Percentiles rank a stretch among this genome's conserved stretches.
Evolutionary conservation across 2,888 invertebrate species (phyloP).

Genomic region (Sinodicranocentrus sp.): DNA sequence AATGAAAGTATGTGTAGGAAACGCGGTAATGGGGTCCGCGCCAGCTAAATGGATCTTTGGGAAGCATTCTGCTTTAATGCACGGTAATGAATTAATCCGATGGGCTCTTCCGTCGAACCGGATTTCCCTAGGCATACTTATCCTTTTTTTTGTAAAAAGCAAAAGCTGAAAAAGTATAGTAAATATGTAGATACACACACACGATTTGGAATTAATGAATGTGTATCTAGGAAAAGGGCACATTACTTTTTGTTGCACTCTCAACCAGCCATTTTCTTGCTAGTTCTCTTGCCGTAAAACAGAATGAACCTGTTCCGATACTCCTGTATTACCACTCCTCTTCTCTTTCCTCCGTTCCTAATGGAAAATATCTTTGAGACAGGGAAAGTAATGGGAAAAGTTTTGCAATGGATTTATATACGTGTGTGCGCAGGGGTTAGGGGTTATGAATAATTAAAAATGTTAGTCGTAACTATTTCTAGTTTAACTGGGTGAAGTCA

Average conservation of each 20-base stretch:
- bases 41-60: constrained; percentile 68
- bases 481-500: constrained; percentile 25
- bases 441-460: constrained; percentile 69
- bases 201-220: constrained; percentile 64
- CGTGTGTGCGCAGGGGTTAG: constrained; percentile 18
- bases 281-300: constrained; percentile 19
- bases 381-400: constrained; percentile 64
- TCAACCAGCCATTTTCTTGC: constrained; percentile 15
- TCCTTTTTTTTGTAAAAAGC: constrained; percentile 25
- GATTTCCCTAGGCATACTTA: constrained; percentile 62
- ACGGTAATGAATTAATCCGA: constrained; percentile 70
- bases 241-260: constrained; percentile 51
- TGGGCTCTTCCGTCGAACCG: constrained; percentile 67
- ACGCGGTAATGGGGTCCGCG: constrained; percentile 53
- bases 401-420: constrained; percentile 58
- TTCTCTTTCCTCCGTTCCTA: constrained; percentile 12
- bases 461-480: constrained; percentile 24
- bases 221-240: constrained; percentile 23
- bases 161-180: constrained; percentile 23
- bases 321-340: neutral
- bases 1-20: constrained; percentile 44
- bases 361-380: constrained; percentile 46
- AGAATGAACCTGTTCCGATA: constrained; percentile 34
- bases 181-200: constrained; percentile 28
- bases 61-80: constrained; percentile 65